Evolutionary conservation across 2,797 vertebrate species (phyloP).

Genomic region (Vipera latastei): DNA sequence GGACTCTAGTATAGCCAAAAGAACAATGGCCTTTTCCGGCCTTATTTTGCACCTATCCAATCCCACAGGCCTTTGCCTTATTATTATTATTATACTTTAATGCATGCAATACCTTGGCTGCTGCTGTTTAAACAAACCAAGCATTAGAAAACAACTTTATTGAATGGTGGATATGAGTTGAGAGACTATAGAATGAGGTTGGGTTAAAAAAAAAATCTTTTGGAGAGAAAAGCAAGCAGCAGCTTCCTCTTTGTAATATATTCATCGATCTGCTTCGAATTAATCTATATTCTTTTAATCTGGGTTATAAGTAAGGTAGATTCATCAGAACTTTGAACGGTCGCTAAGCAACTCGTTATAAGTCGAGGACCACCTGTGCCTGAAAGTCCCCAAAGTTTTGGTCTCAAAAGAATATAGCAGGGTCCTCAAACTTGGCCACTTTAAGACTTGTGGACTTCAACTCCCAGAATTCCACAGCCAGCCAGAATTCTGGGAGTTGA

Average conservation of each 20-base stretch:
- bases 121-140: not conserved
- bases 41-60: not conserved
- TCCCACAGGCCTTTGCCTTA: not conserved
- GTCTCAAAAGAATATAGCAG: not conserved
- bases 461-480: too few species aligned
- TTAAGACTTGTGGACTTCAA: too few species aligned
- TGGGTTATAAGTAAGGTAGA: too few species aligned
- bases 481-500: too few species aligned
- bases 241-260: not conserved
- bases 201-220: not conserved
- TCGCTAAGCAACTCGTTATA: too few species aligned
- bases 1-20: not conserved
- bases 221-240: not conserved
- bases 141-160: not conserved
- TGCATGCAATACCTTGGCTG: not conserved
- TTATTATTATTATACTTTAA: not conserved
- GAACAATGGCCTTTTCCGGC: constrained; percentile 9
- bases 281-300: too few species aligned
- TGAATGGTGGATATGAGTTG: not conserved
- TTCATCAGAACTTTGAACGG: too few species aligned
- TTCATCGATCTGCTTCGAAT: too few species aligned
- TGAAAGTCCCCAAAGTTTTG: not conserved
- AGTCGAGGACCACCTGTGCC: too few species aligned
- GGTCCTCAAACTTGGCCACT: too few species aligned
- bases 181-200: not conserved